phyloP scores from a whole-genome alignment of 92 coral and sea anemone genomes.

The Porites rus region DNA sequence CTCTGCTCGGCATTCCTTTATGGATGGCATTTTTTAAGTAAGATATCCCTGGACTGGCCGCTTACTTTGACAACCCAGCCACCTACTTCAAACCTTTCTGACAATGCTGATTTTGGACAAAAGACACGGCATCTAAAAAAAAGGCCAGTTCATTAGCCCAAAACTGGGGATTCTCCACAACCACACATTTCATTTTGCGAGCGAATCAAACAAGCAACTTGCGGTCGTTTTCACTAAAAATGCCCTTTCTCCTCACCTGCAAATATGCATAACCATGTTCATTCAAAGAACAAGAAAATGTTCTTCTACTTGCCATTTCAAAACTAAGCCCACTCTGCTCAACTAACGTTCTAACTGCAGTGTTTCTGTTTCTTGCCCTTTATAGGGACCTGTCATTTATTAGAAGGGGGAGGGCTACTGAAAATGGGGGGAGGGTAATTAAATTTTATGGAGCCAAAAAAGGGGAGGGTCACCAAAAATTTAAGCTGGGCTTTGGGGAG shows the following conservation, averaged over 20 bases:
- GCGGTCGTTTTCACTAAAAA: neutral
- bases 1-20: no score
- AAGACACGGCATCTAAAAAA: slow-evolving; percentile 32
- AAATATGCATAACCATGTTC: neutral
- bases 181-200: slow-evolving; percentile 7
- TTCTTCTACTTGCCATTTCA: neutral
- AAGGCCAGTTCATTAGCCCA: slow-evolving; percentile 19
- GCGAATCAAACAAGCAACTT: neutral
- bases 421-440: no score
- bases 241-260: neutral
- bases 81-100: no score
- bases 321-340: neutral
- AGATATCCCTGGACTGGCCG: no score
- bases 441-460: no score
- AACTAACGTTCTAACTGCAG: neutral
- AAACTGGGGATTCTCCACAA: neutral
- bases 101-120: slow-evolving; percentile 14
- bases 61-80: no score
- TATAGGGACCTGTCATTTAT: no score
- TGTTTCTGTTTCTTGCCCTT: neutral
- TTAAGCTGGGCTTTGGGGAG: no score
- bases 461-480: no score
- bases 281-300: neutral
- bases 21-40: no score
- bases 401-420: no score